Evolutionary conservation across 2,113 vertebrate species (phyloP).

Genomic region (Clarias magur): DNA sequence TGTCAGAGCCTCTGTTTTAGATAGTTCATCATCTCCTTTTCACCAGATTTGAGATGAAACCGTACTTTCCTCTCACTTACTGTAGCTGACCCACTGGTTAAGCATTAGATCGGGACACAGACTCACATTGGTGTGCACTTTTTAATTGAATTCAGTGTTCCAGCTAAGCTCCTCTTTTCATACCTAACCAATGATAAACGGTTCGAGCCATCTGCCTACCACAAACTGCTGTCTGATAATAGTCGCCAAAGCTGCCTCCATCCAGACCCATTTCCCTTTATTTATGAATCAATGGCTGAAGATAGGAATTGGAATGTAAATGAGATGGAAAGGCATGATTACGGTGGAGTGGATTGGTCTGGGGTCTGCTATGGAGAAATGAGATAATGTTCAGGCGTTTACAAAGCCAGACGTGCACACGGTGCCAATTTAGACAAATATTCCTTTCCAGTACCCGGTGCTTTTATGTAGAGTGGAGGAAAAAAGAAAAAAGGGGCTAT

Average conservation of each 20-base stretch:
- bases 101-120: not conserved
- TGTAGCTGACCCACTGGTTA: slow-evolving; percentile 1
- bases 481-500: not conserved
- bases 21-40: not conserved
- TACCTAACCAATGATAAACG: slow-evolving; percentile 36
- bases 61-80: not conserved
- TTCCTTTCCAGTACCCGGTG: slow-evolving; percentile 1
- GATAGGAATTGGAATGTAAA: slow-evolving; percentile 45
- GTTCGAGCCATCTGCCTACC: slow-evolving; percentile 19
- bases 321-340: slow-evolving; percentile 45
- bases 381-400: slow-evolving; percentile 36
- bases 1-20: not conserved
- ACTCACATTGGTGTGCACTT: slow-evolving; percentile 14
- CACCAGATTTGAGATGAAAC: not conserved
- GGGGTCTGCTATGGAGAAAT: slow-evolving; percentile 30
- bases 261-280: slow-evolving; percentile 31
- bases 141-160: slow-evolving; percentile 30
- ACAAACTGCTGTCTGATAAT: slow-evolving; percentile 22
- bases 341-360: slow-evolving; percentile 40
- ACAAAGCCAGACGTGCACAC: slow-evolving; percentile 13
- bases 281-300: slow-evolving; percentile 44
- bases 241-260: slow-evolving; percentile 28
- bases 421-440: slow-evolving; percentile 23
- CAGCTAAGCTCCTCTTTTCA: slow-evolving; percentile 34
- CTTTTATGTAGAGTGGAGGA: not conserved